Conservation (phyloP, 2,113 vertebrate genomes). For the Chaetura pelagica region DNA sequence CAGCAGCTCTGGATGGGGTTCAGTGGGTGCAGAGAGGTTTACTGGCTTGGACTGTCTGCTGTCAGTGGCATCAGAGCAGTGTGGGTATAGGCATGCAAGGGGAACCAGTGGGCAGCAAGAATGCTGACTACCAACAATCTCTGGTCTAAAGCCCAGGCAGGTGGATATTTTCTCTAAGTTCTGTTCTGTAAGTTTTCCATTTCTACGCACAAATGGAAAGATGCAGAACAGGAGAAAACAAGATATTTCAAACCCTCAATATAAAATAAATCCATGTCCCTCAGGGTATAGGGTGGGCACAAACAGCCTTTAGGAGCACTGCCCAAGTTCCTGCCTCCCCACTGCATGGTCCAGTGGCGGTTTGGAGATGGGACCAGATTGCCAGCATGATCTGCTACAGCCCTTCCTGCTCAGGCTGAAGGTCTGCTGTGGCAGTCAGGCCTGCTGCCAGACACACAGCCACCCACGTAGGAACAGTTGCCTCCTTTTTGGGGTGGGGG, state of each 20-base stretch:
- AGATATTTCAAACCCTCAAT: neutral
- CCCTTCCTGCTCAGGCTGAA: neutral
- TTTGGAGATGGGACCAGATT: neutral
- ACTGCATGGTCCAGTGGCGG: fast-evolving
- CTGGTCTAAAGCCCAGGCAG: fast-evolving
- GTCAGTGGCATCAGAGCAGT: neutral
- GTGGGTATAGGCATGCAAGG: neutral
- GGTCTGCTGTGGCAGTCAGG: neutral
- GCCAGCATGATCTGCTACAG: fast-evolving
- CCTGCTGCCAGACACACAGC: neutral
- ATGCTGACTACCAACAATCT: neutral
- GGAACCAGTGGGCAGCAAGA: neutral
- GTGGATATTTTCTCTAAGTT: neutral
- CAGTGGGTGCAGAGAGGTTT: neutral
- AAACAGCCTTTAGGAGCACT: neutral
- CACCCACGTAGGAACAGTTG: neutral
- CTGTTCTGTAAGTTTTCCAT: neutral
- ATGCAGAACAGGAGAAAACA: neutral
- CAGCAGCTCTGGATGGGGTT: neutral
- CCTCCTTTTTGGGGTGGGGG: neutral
- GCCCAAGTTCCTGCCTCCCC: neutral
- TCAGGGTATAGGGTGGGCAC: fast-evolving
- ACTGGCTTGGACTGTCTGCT: neutral
- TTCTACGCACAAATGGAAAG: neutral
- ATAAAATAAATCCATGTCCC: neutral